These are phyloP conservation scores for Anas platyrhynchos DNA, from an alignment of 2,113 vertebrate species.

Conservation along the genomic window DNA sequence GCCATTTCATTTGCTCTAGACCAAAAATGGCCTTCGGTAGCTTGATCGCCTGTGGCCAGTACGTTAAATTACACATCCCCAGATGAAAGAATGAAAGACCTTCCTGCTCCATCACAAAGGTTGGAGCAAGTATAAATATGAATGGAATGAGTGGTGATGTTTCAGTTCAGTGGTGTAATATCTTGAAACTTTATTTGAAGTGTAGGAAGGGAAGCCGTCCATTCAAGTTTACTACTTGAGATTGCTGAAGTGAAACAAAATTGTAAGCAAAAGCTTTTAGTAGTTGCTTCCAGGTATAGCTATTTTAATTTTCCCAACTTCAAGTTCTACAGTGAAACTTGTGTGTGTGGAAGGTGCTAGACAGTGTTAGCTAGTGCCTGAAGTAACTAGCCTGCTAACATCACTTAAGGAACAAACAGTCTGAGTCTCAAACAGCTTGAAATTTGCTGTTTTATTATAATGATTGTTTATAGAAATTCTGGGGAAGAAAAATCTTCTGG, in stretches of 20 bases:
- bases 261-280: not conserved
- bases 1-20: not conserved
- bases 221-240: not conserved
- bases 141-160: not conserved
- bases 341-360: not conserved
- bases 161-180: not conserved
- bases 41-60: not conserved
- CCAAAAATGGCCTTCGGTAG: not conserved
- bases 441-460: not conserved
- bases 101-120: not conserved
- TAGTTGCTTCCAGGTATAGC: not conserved
- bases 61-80: not conserved
- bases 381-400: not conserved
- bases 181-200: not conserved
- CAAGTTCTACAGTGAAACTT: not conserved
- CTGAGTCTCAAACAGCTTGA: not conserved
- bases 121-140: not conserved
- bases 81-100: not conserved
- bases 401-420: not conserved
- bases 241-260: not conserved
- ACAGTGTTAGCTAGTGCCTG: not conserved
- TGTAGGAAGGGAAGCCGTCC: not conserved
- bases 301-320: not conserved
- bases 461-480: not conserved
- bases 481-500: not conserved